Base-by-base conservation (phyloP, 2,113 vertebrate species). In the Mustela nigripes region DNA sequence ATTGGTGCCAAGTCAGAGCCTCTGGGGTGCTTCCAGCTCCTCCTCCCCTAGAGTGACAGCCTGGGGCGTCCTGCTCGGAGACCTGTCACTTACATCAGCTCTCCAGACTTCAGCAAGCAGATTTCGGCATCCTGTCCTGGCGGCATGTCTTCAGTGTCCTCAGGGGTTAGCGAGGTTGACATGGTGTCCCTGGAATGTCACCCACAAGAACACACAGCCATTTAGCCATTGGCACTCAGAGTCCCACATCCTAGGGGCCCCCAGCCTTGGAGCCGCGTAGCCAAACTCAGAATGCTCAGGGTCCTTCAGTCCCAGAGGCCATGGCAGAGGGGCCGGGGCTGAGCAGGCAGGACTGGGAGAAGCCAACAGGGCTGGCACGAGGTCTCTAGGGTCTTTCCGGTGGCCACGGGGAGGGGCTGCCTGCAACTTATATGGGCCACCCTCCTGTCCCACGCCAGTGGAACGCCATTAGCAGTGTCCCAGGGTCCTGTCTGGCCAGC, bases 111-210 rank as follows among this genome's bases (percentile, higher is more conserved):
- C 87, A 99, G 98, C 98, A 99, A 97, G 98, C 99, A 99, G 98
- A 99, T 99, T 96, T 99, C 99, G 31, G 99, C 98, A 78, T 99
- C 99, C 98, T 99, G 99, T 42, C 99, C 98, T 14, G 99, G 45
- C 3, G 99, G 97, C 65, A 98, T 76, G 90, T 99, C 99, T 65
- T 99, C 99, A 0, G 98, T 71, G 28, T 99, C 99, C 92, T 99
- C 99, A 0, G 99, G 98, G 5, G 99, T 98, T 16, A 99, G 82
- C 11, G 99, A 99, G 96, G 98, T 99, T 24, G 98, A 96, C 0
- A 98, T 99, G 96, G 97, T 98, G 96, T 98, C 99, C 97, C 99
- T 99, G 95, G 84, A 97, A 94, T 12, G 86, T 94, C n/a, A 71
- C 8, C 73, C 84, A 96, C 42, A 74, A 95, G n/a, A 98, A 96